Evolutionary conservation across 2,888 invertebrate species (phyloP).

Genomic region (Euzophera pinguis): DNA sequence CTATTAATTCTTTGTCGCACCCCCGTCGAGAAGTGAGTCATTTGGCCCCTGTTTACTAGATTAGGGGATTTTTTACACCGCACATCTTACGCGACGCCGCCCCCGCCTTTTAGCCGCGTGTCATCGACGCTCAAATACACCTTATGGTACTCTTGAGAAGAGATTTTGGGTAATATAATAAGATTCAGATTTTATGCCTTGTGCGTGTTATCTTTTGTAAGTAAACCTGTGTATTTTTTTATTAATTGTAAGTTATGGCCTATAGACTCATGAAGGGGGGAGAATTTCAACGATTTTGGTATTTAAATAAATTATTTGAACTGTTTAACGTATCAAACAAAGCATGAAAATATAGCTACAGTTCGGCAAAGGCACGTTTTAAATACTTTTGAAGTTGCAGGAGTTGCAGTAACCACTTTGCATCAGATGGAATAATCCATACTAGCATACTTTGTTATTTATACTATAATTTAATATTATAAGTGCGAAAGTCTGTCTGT

Average conservation of each 20-base stretch:
- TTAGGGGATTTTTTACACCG: conserved; percentile 76
- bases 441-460: too few relatives aligned
- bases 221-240: not conserved
- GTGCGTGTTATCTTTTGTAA: not conserved
- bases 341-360: too few relatives aligned
- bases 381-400: too few relatives aligned
- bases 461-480: too few relatives aligned
- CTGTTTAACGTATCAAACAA: too few relatives aligned
- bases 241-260: not conserved
- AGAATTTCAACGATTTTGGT: too few relatives aligned
- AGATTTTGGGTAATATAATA: conserved; percentile 41
- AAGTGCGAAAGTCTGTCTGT: too few relatives aligned
- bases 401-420: too few relatives aligned
- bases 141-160: conserved; percentile 50
- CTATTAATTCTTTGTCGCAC: too few relatives aligned
- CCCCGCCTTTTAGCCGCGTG: conserved; percentile 55
- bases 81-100: conserved; percentile 51
- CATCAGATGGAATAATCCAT: too few relatives aligned
- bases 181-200: conserved; percentile 21
- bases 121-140: conserved; percentile 51
- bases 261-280: not conserved
- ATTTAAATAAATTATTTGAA: too few relatives aligned
- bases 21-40: conserved; percentile 74
- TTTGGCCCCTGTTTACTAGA: conserved; percentile 78
- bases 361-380: too few relatives aligned